phyloP scores from a whole-genome alignment of 1,140 invertebrate genomes.

The Hirudo medicinalis region DNA sequence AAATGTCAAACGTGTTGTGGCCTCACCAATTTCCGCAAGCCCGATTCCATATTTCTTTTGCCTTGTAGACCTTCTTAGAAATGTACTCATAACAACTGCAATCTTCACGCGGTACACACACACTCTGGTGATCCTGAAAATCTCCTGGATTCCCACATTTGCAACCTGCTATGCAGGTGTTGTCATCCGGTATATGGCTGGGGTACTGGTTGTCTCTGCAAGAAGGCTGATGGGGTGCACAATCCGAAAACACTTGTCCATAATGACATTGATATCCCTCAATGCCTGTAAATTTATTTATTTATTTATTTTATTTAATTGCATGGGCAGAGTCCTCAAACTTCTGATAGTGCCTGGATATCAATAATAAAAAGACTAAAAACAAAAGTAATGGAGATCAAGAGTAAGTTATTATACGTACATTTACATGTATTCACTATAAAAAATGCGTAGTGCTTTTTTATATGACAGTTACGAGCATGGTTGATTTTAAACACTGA shows the following conservation, averaged over 20 bases:
- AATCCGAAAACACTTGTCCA: slow-evolving; percentile 9
- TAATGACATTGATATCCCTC: slow-evolving; percentile 6
- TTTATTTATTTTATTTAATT: too few relatives aligned
- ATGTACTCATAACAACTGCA: slow-evolving; percentile 15
- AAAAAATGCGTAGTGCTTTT: too few relatives aligned
- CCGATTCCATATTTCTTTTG: neutral
- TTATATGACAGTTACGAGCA: too few relatives aligned
- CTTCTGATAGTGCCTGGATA: too few relatives aligned
- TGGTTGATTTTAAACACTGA: too few relatives aligned
- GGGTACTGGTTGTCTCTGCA: slow-evolving; percentile 14
- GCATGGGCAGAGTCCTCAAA: too few relatives aligned
- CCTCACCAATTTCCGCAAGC: slow-evolving; percentile 3
- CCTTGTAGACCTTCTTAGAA: neutral
- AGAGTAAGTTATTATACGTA: too few relatives aligned
- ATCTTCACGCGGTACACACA: neutral
- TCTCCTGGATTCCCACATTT: neutral
- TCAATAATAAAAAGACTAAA: too few relatives aligned
- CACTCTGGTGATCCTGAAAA: slow-evolving; percentile 6
- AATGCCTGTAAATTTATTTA: neutral
- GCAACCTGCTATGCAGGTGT: slow-evolving; percentile 1
- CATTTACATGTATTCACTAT: too few relatives aligned
- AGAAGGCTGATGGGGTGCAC: neutral
- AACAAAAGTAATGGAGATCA: too few relatives aligned
- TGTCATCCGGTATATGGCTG: slow-evolving; percentile 1
- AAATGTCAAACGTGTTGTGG: neutral